Evolutionary conservation across 2,113 vertebrate genomes (phyloP), one percentile per base, ranked within the genome.

Genomic region (Geococcyx californianus): DNA sequence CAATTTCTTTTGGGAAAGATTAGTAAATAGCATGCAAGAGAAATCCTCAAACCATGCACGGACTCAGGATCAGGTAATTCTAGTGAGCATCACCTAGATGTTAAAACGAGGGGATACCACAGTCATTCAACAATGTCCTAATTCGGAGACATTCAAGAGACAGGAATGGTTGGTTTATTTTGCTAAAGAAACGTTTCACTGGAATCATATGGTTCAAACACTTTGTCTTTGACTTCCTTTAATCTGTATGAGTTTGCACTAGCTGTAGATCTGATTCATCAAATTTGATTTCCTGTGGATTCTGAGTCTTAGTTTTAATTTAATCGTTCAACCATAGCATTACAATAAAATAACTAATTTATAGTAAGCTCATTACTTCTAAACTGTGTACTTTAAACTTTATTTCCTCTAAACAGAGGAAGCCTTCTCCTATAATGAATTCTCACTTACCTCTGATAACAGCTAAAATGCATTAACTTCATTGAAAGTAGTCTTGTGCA

Each of bases 401-500:
- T 94, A 87, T 90, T 90, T 83, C 64, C 16, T 77, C 79, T 83
- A 88, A 88, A 74, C 7, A 83, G 60, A 44, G 26, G 24, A 79
- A 94, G 25, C 4, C 4, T 81, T 87, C n/a, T 81, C 40, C 12
- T 87, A 62, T 40, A 94, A 93, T 63, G 38, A 91, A 81, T 86
- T 86, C 55, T 90, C 3, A 0, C 60, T 87, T 93, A 75, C 51
- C 40, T 85, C 60, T 1, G 1, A 44, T 52, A 94, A 54, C 42
- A 79, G 67, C 82, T 59, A 92, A 92, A 94, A 90, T 76, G 72
- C 73, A 88, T 91, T 94, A 90, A 88, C 72, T 88, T 88, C 33
- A 67, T 29, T 81, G 82, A 83, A 96, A 85, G 8, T 74, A 86
- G 45, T 81, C 55, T 78, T 81, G 64, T 92, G n/a, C 49, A 90